Evolutionary conservation across 1,140 invertebrate species (phyloP), one percentile per base, ranked within the genome.

Genomic region (Lineus longissimus): DNA sequence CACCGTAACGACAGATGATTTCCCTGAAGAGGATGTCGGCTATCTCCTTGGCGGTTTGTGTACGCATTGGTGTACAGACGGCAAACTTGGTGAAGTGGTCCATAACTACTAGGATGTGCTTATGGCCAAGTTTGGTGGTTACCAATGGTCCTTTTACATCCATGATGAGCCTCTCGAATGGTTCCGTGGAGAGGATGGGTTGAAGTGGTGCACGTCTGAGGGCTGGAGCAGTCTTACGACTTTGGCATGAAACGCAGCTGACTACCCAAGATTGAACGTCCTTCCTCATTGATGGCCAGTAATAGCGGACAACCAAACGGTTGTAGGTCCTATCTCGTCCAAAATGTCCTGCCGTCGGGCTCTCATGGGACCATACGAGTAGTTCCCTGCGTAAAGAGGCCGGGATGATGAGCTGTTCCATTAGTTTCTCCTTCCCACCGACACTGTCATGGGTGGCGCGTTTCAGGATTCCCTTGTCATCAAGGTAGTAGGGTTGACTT

Each of bases 81-180:
- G 66, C 66, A 43, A 63, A 70, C 36, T 62, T 1, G 13, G 66
- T 68, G 33, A 61, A 72, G 45, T 72, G 66, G 41, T 72, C 66
- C n/a, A 19, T 23, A n/a, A 69, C 19, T 1, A 69, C 61, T 31
- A 69, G 47, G n/a, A 66, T 66, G 27, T 70, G 62, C 54, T 68
- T 55, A 30, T 62, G 40, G 2, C 63, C 63, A 0, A 6, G 25
- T 4, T 27, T 4, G n/a, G 47, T 23, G 19, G n/a, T 27, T 23
- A 27, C 19, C 25, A 51, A n/a, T 4, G 47, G 47, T 7, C 47
- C 47, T n/a, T 23, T 23, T 30, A 63, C 63, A 55, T 68, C 63
- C 1, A 65, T 55, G 27, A 33, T 62, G 19, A 66, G 33, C 15
- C 61, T 55, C 45, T 70, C 59, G 13, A 67, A 63, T 27, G 65